Conservation (phyloP, 2,113 vertebrate species). For the Anas platyrhynchos region DNA sequence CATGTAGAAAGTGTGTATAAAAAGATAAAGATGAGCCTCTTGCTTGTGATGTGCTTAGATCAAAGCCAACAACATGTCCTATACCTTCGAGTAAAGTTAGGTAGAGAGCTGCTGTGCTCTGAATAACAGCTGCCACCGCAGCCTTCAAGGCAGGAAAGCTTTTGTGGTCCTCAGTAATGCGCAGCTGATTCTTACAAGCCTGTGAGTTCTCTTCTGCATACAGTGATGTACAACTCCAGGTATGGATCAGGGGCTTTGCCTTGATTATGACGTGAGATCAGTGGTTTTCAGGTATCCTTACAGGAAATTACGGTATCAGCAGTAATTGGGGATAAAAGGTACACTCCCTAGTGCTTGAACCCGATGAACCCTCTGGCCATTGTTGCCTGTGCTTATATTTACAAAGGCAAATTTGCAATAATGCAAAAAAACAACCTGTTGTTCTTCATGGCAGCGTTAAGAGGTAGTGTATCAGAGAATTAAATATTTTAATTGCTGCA, state of each 20-base stretch:
- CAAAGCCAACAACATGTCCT: too few relatives aligned
- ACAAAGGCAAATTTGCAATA: neutral
- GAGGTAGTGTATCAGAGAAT: neutral
- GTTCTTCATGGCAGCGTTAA: neutral
- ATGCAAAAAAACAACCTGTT: fast-evolving
- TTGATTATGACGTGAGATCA: neutral
- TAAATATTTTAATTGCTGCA: neutral
- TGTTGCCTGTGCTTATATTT: neutral
- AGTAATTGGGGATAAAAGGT: neutral
- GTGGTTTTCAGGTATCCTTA: neutral
- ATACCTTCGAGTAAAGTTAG: too few relatives aligned
- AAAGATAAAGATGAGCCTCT: neutral
- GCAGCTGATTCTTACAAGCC: neutral
- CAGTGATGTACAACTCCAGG: neutral
- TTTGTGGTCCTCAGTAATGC: neutral
- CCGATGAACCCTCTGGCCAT: fast-evolving
- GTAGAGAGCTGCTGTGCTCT: neutral
- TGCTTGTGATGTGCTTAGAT: neutral
- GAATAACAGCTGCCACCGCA: neutral
- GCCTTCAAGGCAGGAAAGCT: neutral
- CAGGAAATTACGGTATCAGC: neutral
- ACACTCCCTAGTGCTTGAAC: neutral
- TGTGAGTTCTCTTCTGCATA: neutral
- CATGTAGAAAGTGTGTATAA: neutral
- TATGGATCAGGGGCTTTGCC: neutral